phyloP scores from a whole-genome alignment of 2,113 vertebrate genomes.

The Dryoscopus gambensis region DNA sequence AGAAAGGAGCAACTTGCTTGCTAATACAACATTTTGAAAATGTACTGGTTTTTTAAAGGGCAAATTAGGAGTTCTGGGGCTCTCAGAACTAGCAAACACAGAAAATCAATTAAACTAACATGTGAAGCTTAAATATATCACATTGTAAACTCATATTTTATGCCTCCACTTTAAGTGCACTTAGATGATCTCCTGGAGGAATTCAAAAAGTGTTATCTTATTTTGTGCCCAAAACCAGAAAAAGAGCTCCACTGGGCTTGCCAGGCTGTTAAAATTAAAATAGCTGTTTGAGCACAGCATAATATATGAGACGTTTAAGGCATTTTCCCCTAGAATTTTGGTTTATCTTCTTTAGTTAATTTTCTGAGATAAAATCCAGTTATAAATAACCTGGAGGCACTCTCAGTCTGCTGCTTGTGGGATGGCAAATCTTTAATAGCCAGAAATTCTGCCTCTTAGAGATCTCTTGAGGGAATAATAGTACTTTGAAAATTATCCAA shows the following conservation, averaged over 20 bases:
- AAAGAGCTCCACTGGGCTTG: constrained; percentile 73
- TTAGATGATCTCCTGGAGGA: constrained; percentile 74
- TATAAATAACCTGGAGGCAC: constrained; percentile 79
- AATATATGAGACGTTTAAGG: constrained; percentile 77
- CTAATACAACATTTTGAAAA: not conserved
- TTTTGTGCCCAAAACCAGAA: constrained; percentile 77
- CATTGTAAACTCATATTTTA: constrained; percentile 71
- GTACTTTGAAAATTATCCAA: constrained; percentile 81
- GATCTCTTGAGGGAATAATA: constrained; percentile 68
- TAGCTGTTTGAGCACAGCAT: constrained; percentile 76
- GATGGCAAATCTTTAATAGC: constrained; percentile 75
- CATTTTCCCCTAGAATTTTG: constrained; percentile 76
- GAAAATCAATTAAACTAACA: constrained; percentile 71
- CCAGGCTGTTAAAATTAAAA: constrained; percentile 77
- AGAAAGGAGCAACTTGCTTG: not conserved
- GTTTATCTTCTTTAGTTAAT: constrained; percentile 81
- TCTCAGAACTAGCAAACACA: constrained; percentile 51
- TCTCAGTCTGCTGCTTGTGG: constrained; percentile 70
- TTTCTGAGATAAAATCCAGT: constrained; percentile 82
- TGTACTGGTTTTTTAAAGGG: constrained; percentile 30
- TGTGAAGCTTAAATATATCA: constrained; percentile 61
- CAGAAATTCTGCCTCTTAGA: constrained; percentile 74
- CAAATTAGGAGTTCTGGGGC: constrained; percentile 55
- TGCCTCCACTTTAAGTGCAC: constrained; percentile 70
- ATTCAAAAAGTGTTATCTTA: constrained; percentile 73